phyloP scores from a whole-genome alignment of 2,113 vertebrate species.

The Barnardius zonarius region DNA sequence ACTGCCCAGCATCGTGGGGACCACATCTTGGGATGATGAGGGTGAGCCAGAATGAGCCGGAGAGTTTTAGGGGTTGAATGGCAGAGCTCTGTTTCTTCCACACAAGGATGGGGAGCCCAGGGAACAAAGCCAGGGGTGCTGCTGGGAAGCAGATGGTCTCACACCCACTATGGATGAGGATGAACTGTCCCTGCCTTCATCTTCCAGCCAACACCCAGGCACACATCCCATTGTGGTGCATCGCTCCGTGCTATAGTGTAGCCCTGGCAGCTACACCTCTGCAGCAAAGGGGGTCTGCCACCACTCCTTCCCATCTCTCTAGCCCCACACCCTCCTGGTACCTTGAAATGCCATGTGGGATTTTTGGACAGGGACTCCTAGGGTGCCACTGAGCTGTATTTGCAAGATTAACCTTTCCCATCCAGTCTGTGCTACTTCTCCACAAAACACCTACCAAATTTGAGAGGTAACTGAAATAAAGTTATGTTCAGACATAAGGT shows the following conservation, averaged over 20 bases:
- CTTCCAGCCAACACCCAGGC: background rate
- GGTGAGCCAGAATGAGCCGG: rapidly evolving
- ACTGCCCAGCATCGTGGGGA: background rate
- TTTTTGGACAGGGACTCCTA: background rate
- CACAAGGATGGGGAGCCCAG: background rate
- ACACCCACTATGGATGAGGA: background rate
- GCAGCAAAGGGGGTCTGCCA: background rate
- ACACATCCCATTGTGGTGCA: rapidly evolving
- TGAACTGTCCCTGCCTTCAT: rapidly evolving
- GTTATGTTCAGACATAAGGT: background rate
- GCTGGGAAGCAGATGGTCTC: background rate
- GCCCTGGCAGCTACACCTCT: rapidly evolving
- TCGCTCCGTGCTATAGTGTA: rapidly evolving
- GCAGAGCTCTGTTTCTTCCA: background rate
- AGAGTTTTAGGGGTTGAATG: background rate
- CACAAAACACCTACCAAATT: background rate
- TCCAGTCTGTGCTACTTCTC: background rate
- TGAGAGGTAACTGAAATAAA: background rate
- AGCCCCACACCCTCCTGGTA: background rate
- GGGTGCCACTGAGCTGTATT: background rate
- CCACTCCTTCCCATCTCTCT: background rate
- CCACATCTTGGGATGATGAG: rapidly evolving
- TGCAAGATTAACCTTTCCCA: background rate
- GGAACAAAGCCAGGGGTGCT: background rate
- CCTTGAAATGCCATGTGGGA: background rate